Conservation (phyloP, 2,797 vertebrate species). For the Semotilus atromaculatus region DNA sequence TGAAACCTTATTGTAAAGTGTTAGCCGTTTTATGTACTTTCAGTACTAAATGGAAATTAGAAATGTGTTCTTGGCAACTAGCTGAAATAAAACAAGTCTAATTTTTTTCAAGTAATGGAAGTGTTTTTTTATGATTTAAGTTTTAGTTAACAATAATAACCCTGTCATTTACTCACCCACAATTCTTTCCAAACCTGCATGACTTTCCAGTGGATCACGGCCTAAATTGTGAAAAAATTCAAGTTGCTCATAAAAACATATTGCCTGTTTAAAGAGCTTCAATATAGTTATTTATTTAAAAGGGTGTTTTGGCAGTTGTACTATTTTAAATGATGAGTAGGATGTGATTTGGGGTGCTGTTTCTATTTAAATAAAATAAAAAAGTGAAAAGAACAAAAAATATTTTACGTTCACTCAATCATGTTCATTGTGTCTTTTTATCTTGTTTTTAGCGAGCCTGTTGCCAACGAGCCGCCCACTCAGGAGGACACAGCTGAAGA, state of each 20-base stretch:
- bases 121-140: background rate
- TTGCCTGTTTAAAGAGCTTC: background rate
- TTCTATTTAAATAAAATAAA: background rate
- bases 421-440: background rate
- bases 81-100: background rate
- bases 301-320: background rate
- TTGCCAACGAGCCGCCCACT: constrained; percentile 71
- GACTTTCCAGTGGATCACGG: background rate
- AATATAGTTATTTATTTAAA: background rate
- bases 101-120: background rate
- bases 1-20: too few species aligned
- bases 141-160: background rate
- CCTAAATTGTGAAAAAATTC: background rate
- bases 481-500: constrained; percentile 56
- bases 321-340: background rate
- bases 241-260: background rate
- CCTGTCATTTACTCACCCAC: too few species aligned
- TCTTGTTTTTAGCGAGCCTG: constrained; percentile 64
- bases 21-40: background rate
- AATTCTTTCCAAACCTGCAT: background rate
- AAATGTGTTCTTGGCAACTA: background rate
- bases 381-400: too few species aligned
- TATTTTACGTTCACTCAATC: background rate
- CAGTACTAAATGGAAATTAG: background rate
- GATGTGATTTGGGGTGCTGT: too few species aligned